Conservation (phyloP, 2,113 vertebrate species). For the Mustela nigripes region DNA sequence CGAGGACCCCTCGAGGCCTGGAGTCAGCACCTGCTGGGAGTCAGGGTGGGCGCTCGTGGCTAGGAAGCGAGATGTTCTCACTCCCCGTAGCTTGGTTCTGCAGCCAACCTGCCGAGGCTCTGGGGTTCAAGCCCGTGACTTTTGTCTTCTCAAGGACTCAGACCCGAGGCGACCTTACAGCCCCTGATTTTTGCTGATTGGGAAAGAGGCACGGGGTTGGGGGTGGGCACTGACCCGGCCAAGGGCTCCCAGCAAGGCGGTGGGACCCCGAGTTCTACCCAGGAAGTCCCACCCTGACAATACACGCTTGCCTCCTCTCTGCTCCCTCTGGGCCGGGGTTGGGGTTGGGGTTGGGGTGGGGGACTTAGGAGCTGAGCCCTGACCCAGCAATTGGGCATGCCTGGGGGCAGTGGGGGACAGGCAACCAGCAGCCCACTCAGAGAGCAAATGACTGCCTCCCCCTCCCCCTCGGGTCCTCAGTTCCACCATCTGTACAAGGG, state of each 20-base stretch:
- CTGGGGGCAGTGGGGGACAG: not conserved
- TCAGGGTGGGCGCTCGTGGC: accelerated
- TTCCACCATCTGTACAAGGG: not conserved
- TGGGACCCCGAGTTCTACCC: not conserved
- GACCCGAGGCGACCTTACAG: not conserved
- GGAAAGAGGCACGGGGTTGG: not conserved
- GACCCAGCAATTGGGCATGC: not conserved
- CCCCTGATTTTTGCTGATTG: not conserved
- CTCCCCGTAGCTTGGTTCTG: not conserved
- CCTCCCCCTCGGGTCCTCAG: not conserved
- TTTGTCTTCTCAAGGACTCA: not conserved
- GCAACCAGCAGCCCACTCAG: not conserved
- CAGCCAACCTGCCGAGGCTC: not conserved
- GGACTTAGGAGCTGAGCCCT: accelerated
- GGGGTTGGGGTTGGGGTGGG: not conserved
- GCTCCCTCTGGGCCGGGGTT: not conserved
- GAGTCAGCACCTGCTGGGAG: not conserved
- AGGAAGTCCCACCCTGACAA: not conserved
- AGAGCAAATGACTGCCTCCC: not conserved
- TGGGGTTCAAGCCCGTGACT: not conserved
- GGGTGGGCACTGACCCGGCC: not conserved
- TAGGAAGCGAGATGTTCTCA: accelerated
- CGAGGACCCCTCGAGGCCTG: not conserved
- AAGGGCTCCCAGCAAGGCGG: not conserved
- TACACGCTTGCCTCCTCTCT: not conserved